Percentiles rank a stretch among this genome's conserved stretches.
These are phyloP conservation scores for Drosophila teissieri DNA, from an alignment of 1,140 invertebrate species.

Conservation along the genomic window DNA sequence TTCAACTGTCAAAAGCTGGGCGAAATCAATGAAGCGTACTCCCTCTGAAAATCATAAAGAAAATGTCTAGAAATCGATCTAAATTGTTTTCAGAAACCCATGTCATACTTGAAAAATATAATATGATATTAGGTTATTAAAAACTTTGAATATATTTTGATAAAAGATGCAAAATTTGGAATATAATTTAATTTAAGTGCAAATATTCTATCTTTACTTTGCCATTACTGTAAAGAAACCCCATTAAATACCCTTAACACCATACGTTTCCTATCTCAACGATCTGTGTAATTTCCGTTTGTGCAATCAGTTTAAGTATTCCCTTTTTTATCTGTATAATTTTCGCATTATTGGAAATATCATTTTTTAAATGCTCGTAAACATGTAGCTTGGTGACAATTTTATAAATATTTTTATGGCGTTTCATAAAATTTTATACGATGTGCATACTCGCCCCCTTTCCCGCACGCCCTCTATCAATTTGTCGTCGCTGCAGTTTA, in stretches of 20 bases:
- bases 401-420: constrained; percentile 81
- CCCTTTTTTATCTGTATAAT: constrained; percentile 55
- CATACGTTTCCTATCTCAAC: constrained; percentile 23
- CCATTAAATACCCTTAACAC: constrained; percentile 11
- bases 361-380: constrained; percentile 76
- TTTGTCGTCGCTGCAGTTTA: constrained; percentile 75
- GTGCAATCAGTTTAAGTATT: constrained; percentile 23
- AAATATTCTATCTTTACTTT: not conserved
- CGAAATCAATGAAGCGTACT: constrained; percentile 33
- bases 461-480: constrained; percentile 54
- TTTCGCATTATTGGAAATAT: constrained; percentile 66
- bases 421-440: constrained; percentile 82
- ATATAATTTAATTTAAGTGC: not conserved
- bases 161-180: too few relatives aligned
- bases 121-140: not conserved
- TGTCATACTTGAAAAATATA: not conserved
- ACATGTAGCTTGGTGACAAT: constrained; percentile 69
- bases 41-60: constrained; percentile 19
- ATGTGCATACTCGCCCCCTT: constrained; percentile 15
- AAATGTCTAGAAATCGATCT: not conserved
- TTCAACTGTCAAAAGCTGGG: constrained; percentile 76
- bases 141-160: too few relatives aligned
- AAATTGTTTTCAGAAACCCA: too few relatives aligned
- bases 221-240: not conserved
- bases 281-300: constrained; percentile 53